phyloP scores from a whole-genome alignment of 1,140 invertebrate species.

The Philaenus spumarius region DNA sequence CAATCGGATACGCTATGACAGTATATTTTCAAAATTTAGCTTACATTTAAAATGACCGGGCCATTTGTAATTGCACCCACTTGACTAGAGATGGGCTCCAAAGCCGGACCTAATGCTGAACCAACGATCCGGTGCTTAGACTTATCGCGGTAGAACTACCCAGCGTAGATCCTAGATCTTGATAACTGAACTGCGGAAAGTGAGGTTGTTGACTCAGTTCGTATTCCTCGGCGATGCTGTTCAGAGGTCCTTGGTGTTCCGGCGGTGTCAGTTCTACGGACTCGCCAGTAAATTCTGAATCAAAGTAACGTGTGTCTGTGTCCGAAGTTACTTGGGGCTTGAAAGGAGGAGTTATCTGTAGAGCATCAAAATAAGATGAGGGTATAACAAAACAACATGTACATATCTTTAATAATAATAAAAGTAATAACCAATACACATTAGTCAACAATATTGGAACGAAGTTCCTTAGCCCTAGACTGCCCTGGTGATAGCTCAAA shows the following conservation, averaged over 20 bases:
- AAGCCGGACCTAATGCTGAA: constrained; percentile 13
- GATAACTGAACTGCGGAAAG: constrained; percentile 58
- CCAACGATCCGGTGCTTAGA: constrained; percentile 25
- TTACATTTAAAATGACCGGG: too few species aligned
- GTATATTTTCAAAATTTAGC: too few species aligned
- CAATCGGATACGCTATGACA: too few species aligned
- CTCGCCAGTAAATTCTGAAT: constrained; percentile 97
- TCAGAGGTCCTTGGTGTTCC: constrained; percentile 54
- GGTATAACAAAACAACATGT: constrained; percentile 15
- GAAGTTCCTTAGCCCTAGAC: too few species aligned
- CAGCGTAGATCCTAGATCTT: constrained; percentile 25
- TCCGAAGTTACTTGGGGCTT: constrained; percentile 94
- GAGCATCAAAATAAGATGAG: constrained; percentile 25
- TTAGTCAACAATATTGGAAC: background rate
- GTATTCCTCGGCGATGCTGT: constrained; percentile 61
- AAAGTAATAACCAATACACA: constrained; percentile 12
- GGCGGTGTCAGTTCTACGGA: constrained; percentile 93
- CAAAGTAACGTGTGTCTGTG: constrained; percentile 96
- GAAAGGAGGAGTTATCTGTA: constrained; percentile 82
- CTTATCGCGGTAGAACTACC: constrained; percentile 25
- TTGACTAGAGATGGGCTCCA: too few species aligned
- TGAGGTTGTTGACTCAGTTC: constrained; percentile 51
- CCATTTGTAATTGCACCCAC: too few species aligned
- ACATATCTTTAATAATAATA: too few species aligned
- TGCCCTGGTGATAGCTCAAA: too few species aligned